Evolutionary conservation across 2,888 invertebrate species (phyloP).

Genomic region (Ormyrus nitidulus): DNA sequence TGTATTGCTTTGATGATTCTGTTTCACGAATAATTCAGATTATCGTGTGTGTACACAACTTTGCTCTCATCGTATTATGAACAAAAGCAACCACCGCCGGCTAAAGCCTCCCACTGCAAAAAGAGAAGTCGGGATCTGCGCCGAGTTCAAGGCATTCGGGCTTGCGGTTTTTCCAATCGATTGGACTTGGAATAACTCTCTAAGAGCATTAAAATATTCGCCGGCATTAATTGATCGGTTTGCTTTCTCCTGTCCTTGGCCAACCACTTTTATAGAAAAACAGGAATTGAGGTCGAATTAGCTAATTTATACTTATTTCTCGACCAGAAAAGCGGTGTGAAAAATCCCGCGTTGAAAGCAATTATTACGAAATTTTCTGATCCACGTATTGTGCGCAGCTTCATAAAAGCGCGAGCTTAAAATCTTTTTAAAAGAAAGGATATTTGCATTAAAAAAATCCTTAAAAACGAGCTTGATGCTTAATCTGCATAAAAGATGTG

Average conservation of each 20-base stretch:
- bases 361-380: not conserved
- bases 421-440: constrained; percentile 16
- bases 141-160: constrained; percentile 12
- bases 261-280: not conserved
- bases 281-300: not conserved
- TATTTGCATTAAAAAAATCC: constrained; percentile 25
- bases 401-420: not conserved
- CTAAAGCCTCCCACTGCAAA: not conserved
- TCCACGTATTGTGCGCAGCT: not conserved
- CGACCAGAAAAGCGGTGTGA: not conserved
- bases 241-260: not conserved
- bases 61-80: constrained; percentile 18
- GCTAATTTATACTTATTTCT: not conserved
- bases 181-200: constrained; percentile 1
- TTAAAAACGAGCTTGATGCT: constrained; percentile 22
- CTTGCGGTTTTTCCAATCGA: constrained; percentile 41
- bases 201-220: constrained; percentile 37
- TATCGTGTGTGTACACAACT: not conserved
- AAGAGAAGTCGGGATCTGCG: not conserved
- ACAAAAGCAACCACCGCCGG: not conserved
- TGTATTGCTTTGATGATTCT: too few species aligned
- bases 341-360: not conserved
- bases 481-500: constrained; percentile 13
- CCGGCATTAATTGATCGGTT: constrained; percentile 39
- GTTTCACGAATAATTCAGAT: too few species aligned